Base-by-base conservation (phyloP, 2,888 invertebrate species). In the Crepidodera aurea region DNA sequence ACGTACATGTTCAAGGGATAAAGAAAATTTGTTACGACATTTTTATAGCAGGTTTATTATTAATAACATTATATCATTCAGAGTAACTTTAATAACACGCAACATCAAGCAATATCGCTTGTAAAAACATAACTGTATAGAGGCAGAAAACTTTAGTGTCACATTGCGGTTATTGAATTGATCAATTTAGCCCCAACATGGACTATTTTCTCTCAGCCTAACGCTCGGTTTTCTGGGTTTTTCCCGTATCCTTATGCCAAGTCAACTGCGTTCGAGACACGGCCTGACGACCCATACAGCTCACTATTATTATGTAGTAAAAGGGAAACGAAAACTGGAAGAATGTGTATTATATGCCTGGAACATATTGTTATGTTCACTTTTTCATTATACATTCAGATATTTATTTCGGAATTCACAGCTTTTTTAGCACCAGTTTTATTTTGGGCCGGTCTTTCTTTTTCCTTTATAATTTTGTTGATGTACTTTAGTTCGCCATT, bases 91-190 rank as follows among this genome's bases (percentile, higher is more conserved):
- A 42, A 42, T 42, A 42, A 42, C 16, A 42, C 42, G 42, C 42
- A 44, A 44, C 44, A 44, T 44, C 12, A 48, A 48, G 48, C 29
- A 48, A 48, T 73, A 76, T 73, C 66, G 73, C 77, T 77, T 78
- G 77, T 78, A 78, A 78, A 78, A 78, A 78, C 77, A 77, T 78
- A 79, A 78, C 77, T 48, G 25, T 75, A 74, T 74, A 75, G 73
- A 78, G 77, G 78, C 78, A 73, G 78, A 48, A 75, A 78, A 76
- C 75, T 77, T 80, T 78, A 79, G 73, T 78, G 71, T 75, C 78
- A 79, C 79, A 78, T 80, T 79, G 79, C 71, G 80, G 81, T 81
- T 81, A 81, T 81, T 80, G 80, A 81, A 81, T 81, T 80, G 80
- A 81, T 81, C 81, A 81, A 81, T 81, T 81, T 78, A 77, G 78